phyloP scores from a whole-genome alignment of 1,140 invertebrate species.

The Pseudoatta argentina region DNA sequence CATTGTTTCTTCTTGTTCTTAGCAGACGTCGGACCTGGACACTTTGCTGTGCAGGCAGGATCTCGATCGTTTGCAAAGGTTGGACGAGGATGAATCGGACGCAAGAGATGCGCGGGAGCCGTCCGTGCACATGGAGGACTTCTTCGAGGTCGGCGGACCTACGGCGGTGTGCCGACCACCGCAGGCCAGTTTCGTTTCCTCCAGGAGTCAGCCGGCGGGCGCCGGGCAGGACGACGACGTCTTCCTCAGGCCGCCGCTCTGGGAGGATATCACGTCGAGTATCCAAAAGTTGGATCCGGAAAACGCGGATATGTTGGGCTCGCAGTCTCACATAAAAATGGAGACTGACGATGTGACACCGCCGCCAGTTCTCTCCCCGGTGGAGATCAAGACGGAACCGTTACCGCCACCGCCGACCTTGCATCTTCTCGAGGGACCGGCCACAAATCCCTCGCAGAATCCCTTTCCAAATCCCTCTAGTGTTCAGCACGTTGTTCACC shows the following conservation, averaged over 20 bases:
- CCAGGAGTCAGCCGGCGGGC: constrained; percentile 82
- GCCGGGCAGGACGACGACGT: constrained; percentile 91
- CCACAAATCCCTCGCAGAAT: constrained; percentile 68
- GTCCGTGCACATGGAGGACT: constrained; percentile 88
- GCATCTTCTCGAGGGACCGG: constrained; percentile 84
- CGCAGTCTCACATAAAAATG: constrained; percentile 89
- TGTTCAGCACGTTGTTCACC: constrained; percentile 81
- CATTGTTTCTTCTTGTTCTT: constrained; percentile 70
- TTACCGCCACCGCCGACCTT: constrained; percentile 86
- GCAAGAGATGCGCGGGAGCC: constrained; percentile 87
- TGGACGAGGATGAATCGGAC: constrained; percentile 86
- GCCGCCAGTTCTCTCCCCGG: constrained; percentile 90
- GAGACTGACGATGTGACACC: constrained; percentile 90
- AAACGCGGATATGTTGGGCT: constrained; percentile 94
- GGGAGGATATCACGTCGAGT: constrained; percentile 96
- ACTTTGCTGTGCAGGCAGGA: constrained; percentile 88
- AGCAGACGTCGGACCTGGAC: constrained; percentile 89
- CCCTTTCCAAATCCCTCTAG: constrained; percentile 75
- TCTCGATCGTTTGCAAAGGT: constrained; percentile 86
- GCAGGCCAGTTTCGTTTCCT: constrained; percentile 87
- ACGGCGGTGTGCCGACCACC: constrained; percentile 74
- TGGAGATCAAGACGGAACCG: constrained; percentile 91
- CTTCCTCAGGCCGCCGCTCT: constrained; percentile 92
- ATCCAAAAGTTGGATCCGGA: constrained; percentile 95
- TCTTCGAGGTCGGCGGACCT: constrained; percentile 87